Evolutionary conservation across 2,113 vertebrate species (phyloP).

Genomic region (Nothocercus nigrocapillus): DNA sequence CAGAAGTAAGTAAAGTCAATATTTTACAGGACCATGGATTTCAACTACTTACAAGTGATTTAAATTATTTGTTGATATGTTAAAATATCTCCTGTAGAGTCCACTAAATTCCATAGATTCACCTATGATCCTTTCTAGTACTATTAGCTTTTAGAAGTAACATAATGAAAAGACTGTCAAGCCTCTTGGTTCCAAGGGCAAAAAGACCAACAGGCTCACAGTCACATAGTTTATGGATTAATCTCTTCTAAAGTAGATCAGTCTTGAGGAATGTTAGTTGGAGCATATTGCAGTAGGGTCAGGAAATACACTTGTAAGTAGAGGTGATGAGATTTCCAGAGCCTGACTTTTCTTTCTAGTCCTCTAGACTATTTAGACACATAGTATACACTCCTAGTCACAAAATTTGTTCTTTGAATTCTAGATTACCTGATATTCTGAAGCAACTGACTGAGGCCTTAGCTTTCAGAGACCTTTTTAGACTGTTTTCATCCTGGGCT

Average conservation of each 20-base stretch:
- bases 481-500: neutral
- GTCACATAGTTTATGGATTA: neutral
- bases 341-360: neutral
- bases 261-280: neutral
- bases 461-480: neutral
- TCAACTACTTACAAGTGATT: conserved; percentile 22
- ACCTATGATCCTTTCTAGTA: neutral
- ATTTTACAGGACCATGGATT: conserved; percentile 38
- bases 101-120: neutral
- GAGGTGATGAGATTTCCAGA: neutral
- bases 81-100: neutral
- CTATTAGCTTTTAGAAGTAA: neutral
- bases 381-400: neutral
- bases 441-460: neutral
- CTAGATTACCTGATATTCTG: neutral
- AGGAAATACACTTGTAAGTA: neutral
- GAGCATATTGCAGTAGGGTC: neutral
- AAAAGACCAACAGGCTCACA: neutral
- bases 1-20: conserved; percentile 18
- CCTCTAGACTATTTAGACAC: neutral
- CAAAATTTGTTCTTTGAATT: neutral
- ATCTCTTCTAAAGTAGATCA: neutral
- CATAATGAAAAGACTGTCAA: neutral
- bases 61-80: neutral
- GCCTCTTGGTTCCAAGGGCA: neutral